Conservation (phyloP, 2,888 invertebrate species). For the Hetaerina titia region DNA sequence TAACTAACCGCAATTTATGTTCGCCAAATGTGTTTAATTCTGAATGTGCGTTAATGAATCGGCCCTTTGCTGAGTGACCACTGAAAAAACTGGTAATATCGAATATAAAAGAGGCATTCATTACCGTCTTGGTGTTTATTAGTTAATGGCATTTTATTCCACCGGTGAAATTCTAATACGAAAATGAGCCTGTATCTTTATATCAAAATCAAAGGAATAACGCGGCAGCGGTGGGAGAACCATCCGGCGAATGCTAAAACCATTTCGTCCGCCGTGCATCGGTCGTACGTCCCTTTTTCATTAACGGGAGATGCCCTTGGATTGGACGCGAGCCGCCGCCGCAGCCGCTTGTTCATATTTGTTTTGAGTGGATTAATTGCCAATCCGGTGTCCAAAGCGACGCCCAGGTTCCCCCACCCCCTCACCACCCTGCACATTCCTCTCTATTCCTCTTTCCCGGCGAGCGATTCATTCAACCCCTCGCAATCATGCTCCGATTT, state of each 20-base stretch:
- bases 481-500: conserved; percentile 7
- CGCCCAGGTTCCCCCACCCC: neutral
- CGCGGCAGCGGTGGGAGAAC: neutral
- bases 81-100: neutral
- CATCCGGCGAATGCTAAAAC: neutral
- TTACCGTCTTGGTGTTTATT: neutral
- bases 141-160: neutral
- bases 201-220: neutral
- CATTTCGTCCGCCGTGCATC: neutral
- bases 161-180: neutral
- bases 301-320: conserved; percentile 10
- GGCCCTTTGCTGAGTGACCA: neutral
- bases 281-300: neutral
- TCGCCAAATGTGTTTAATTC: neutral
- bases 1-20: too few relatives aligned
- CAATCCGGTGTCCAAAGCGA: conserved; percentile 1
- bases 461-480: neutral
- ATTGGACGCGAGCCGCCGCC: neutral
- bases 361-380: conserved; percentile 39
- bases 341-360: neutral
- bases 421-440: neutral
- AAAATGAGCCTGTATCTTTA: neutral
- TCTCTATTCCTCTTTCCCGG: neutral
- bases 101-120: neutral
- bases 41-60: neutral